Base-by-base conservation (phyloP, 2,797 vertebrate genomes). In the Holocentrus rufus region DNA sequence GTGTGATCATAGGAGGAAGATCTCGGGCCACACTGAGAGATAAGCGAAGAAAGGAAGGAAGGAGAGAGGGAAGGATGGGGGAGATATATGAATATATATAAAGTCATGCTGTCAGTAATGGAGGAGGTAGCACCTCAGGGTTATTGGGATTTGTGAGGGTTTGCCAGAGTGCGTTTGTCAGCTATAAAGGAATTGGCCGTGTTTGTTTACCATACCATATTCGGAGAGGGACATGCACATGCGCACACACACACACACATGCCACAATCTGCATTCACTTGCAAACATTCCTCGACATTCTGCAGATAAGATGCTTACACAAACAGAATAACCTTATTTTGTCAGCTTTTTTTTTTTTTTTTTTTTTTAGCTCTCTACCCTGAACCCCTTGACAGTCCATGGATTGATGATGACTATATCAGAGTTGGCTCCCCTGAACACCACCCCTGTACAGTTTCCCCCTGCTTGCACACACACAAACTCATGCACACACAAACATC, bases 31-130 rank as follows among this genome's bases (percentile, higher is more conserved):
- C 55, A 74, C 46, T 55, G 65, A 31, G 69, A 64, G 70, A 50
- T 46, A 55, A 65, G 18, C n/a, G 65, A 75, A 34, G 3, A 67
- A 50, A 30, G 65, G 13, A 54, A 42, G 49, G 39, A 68, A 36
- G 3, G 7, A 59, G 31, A 22, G 15, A 27, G 17, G 5, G 44
- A 46, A 50, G n/a, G 50, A 30, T 34, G 0, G 47, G 63, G 62
- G 55, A 30, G 57, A 34, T 31, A 31, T 31, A 31, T 31, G 39
- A 60, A 47, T 36, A 82, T 18, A 47, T 46, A 30, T 36, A 14
- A 62, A 72, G 7, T 60, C 23, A 75, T 63, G 59, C 64, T 39
- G 65, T 84, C 39, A 84, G 82, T 85, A 69, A 87, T 80, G n/a
- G 15, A 61, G 65, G 53, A 20, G 49, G 44, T 54, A 67, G 47